Percentiles rank a stretch among this genome's conserved stretches.
These are phyloP conservation scores for Dallia pectoralis DNA, from an alignment of 2,797 vertebrate genomes.

Conservation along the genomic window DNA sequence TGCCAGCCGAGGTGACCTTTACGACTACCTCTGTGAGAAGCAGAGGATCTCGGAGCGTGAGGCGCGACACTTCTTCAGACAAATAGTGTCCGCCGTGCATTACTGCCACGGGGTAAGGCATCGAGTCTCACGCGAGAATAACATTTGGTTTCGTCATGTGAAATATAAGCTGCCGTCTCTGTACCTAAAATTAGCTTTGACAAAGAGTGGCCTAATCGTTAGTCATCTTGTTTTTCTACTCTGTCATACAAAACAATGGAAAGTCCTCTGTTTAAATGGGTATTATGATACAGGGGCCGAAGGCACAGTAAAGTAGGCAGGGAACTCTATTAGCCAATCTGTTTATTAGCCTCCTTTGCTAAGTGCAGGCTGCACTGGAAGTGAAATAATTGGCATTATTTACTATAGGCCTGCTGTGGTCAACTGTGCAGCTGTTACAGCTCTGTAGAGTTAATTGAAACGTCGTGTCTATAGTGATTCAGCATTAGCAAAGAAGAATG, in stretches of 20 bases:
- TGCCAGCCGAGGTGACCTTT: constrained; percentile 90
- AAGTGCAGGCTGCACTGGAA: constrained; percentile 33
- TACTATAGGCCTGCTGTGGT: constrained; percentile 35
- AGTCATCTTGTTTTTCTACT: neutral
- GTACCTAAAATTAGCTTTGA: neutral
- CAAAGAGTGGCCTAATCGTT: neutral
- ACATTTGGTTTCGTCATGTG: neutral
- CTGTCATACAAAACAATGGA: neutral
- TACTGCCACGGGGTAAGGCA: constrained; percentile 90
- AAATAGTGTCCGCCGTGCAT: constrained; percentile 91
- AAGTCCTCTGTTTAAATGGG: neutral
- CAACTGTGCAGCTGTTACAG: constrained; percentile 51
- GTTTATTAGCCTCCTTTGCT: constrained; percentile 26
- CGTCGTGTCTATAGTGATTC: constrained; percentile 43
- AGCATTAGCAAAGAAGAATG: constrained; percentile 54
- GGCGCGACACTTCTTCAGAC: constrained; percentile 90
- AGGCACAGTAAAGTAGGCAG: neutral
- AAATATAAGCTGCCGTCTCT: neutral
- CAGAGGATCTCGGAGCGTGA: constrained; percentile 82
- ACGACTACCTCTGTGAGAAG: constrained; percentile 89
- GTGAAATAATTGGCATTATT: constrained; percentile 66
- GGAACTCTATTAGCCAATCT: constrained; percentile 10
- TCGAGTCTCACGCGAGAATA: neutral
- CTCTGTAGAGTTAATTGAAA: constrained; percentile 53
- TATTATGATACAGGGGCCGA: neutral